These are phyloP conservation scores for Nymphicus hollandicus DNA, from an alignment of 2,113 vertebrate genomes.

Conservation along the genomic window DNA sequence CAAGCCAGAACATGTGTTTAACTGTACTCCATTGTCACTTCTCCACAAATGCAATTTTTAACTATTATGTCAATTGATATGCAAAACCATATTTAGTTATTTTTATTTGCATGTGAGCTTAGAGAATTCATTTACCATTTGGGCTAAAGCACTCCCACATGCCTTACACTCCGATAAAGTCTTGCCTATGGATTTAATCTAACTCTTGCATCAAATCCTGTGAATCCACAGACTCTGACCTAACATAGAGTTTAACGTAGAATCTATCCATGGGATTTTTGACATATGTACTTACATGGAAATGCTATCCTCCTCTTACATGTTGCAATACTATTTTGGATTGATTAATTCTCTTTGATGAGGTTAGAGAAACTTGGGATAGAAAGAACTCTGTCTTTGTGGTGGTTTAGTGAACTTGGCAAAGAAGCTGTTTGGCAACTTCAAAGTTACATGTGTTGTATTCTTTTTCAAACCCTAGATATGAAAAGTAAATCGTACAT, in stretches of 20 bases:
- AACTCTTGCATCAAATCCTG: constrained; percentile 50
- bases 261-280: constrained; percentile 39
- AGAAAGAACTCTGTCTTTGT: constrained; percentile 2
- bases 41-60: constrained; percentile 49
- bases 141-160: constrained; percentile 54
- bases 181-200: constrained; percentile 53
- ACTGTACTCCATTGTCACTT: constrained; percentile 49
- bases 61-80: constrained; percentile 68
- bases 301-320: constrained; percentile 53
- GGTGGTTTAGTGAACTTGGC: constrained; percentile 37
- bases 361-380: constrained; percentile 3
- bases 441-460: constrained; percentile 42
- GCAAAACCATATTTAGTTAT: constrained; percentile 70
- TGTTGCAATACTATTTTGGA: constrained; percentile 49
- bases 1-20: constrained; percentile 62
- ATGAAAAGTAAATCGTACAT: not conserved
- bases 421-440: constrained; percentile 44
- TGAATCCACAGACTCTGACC: constrained; percentile 36
- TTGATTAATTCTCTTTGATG: constrained; percentile 73
- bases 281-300: constrained; percentile 54
- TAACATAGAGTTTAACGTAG: constrained; percentile 46
- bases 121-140: constrained; percentile 66
- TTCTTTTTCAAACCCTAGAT: constrained; percentile 14
- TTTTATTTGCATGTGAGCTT: constrained; percentile 71
- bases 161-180: not conserved